A percentile compares a stretch with the other conserved stretches of the same genome.
These are phyloP conservation scores for Addax nasomaculatus DNA, from an alignment of 2,113 vertebrate genomes.

Conservation along the genomic window DNA sequence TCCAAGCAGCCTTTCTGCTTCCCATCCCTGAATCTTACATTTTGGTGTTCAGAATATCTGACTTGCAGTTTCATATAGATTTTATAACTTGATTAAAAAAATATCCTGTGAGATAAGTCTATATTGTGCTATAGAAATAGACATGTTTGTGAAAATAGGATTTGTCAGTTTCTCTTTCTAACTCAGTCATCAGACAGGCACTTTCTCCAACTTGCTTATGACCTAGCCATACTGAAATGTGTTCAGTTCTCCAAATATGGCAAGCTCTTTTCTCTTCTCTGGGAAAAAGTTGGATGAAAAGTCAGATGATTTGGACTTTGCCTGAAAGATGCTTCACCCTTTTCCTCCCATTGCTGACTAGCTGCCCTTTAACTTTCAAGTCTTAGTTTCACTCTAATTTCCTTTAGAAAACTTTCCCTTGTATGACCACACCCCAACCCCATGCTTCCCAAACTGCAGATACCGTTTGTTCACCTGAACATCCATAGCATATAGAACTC, in stretches of 20 bases:
- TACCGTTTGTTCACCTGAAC: neutral
- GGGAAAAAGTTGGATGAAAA: neutral
- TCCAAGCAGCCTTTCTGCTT: accelerated
- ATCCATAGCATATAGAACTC: neutral
- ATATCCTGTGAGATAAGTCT: neutral
- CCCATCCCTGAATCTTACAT: neutral
- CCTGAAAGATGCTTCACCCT: neutral
- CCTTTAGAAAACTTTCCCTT: neutral
- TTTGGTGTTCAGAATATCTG: neutral
- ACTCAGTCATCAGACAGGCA: neutral
- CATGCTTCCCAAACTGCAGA: neutral
- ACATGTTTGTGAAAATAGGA: neutral
- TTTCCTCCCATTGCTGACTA: neutral
- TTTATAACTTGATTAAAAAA: constrained; percentile 24
- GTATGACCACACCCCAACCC: neutral
- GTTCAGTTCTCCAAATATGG: neutral
- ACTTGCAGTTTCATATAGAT: neutral
- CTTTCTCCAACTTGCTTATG: neutral
- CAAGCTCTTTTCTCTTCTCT: neutral
- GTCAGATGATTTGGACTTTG: neutral
- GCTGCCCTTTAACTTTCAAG: neutral
- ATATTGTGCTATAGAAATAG: neutral
- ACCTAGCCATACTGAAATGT: neutral
- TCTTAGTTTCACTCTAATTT: neutral
- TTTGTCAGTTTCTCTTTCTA: neutral